phyloP scores from a whole-genome alignment of 2,888 invertebrate species.

The Lasioglossum figueresi region DNA sequence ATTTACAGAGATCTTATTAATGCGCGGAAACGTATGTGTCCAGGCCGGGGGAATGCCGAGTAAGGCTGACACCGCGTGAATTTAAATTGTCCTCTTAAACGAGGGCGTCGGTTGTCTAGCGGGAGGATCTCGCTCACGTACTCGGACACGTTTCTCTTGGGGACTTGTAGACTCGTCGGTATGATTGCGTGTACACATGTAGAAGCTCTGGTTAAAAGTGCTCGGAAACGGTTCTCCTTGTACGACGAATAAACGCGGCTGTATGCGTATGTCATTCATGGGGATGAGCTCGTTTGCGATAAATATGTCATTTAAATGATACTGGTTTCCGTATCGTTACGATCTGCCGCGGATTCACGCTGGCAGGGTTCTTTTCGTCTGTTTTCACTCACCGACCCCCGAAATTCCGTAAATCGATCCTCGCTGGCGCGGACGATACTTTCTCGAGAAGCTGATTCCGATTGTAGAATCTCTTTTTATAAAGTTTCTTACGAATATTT shows the following conservation, averaged over 20 bases:
- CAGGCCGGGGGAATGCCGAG: constrained; percentile 68
- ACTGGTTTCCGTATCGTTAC: constrained; percentile 27
- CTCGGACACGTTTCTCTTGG: constrained; percentile 73
- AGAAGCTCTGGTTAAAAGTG: constrained; percentile 52
- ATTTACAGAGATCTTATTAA: constrained; percentile 78
- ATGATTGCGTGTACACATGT: constrained; percentile 61
- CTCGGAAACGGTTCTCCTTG: constrained; percentile 50
- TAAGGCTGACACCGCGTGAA: constrained; percentile 77
- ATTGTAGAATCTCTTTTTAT: not conserved
- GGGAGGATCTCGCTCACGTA: constrained; percentile 81
- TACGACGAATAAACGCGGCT: constrained; percentile 28
- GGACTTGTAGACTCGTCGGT: constrained; percentile 72
- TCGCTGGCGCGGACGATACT: constrained; percentile 7
- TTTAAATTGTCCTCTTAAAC: constrained; percentile 82
- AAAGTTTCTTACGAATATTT: not conserved
- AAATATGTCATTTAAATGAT: constrained; percentile 51
- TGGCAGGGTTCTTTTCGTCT: not conserved
- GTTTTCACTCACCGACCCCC: not conserved
- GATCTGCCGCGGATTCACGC: constrained; percentile 37
- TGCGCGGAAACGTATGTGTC: constrained; percentile 72
- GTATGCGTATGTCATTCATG: constrained; percentile 53
- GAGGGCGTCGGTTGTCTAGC: constrained; percentile 82
- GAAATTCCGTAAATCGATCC: constrained; percentile 11
- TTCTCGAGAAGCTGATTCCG: not conserved
- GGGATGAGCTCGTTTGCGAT: constrained; percentile 52